These are phyloP conservation scores for Eupithecia insigniata DNA, from an alignment of 2,888 invertebrate species.

Conservation along the genomic window DNA sequence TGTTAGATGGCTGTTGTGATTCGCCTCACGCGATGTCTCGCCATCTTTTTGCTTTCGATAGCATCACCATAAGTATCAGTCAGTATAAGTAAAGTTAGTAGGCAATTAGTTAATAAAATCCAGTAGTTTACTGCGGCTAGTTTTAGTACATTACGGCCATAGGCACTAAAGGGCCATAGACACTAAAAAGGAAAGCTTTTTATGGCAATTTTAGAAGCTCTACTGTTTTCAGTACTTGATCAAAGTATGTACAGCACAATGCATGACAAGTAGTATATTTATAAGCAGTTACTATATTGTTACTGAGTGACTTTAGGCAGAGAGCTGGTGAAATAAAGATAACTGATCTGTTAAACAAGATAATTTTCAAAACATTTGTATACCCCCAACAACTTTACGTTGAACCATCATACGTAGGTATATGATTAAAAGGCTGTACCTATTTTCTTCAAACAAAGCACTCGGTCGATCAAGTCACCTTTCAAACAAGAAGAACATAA, in stretches of 20 bases:
- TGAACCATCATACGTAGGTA: too few relatives aligned
- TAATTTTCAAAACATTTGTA: too few relatives aligned
- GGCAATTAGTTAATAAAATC: conserved; percentile 9
- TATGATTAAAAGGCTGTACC: too few relatives aligned
- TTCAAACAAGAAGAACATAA: too few relatives aligned
- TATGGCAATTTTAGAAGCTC: conserved; percentile 28
- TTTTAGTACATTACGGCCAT: conserved; percentile 17
- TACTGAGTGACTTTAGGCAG: background rate
- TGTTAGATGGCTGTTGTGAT: too few relatives aligned
- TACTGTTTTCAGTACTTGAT: conserved; percentile 14
- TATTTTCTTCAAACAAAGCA: too few relatives aligned
- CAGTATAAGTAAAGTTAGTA: conserved; percentile 6
- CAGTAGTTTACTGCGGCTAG: conserved; percentile 25
- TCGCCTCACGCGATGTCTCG: too few relatives aligned
- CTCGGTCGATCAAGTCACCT: too few relatives aligned
- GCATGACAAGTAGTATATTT: background rate
- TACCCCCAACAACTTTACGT: too few relatives aligned
- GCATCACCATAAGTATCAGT: too few relatives aligned
- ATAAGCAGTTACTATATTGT: background rate
- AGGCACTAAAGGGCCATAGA: conserved; percentile 22
- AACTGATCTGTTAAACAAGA: background rate
- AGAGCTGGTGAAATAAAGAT: background rate
- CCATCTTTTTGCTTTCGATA: too few relatives aligned
- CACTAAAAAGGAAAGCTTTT: conserved; percentile 35
- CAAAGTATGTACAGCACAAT: conserved; percentile 10